phyloP scores from a whole-genome alignment of 2,888 invertebrate genomes.

The Sceliomorpha sp. region DNA sequence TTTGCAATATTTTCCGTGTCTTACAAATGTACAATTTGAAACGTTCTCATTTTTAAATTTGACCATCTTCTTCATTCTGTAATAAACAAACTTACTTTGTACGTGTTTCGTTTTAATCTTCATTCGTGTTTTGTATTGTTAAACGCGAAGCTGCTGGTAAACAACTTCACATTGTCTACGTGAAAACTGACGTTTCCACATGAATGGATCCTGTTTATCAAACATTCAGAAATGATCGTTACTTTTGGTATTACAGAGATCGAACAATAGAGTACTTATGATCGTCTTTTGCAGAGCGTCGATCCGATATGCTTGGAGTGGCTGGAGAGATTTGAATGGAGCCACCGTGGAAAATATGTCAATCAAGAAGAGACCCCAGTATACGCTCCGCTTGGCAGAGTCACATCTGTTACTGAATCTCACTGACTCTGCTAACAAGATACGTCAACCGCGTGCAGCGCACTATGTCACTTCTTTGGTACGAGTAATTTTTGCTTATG shows the following conservation, averaged over 20 bases:
- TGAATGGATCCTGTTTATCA: conserved; percentile 39
- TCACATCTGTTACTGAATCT: conserved; percentile 69
- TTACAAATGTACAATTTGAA: too few relatives aligned
- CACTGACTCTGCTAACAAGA: conserved; percentile 55
- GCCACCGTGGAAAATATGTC: conserved; percentile 76
- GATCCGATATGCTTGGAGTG: conserved; percentile 47
- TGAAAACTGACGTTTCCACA: too few relatives aligned
- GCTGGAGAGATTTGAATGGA: conserved; percentile 56
- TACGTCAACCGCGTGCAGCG: conserved; percentile 38
- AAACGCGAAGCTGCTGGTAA: background rate
- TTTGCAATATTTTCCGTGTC: too few relatives aligned
- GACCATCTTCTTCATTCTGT: too few relatives aligned
- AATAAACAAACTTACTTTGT: too few relatives aligned
- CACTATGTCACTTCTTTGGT: conserved; percentile 16
- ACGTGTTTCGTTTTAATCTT: too few relatives aligned
- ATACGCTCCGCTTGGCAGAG: conserved; percentile 67
- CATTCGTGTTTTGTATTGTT: background rate
- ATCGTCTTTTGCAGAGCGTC: conserved; percentile 49
- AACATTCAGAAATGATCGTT: conserved; percentile 33
- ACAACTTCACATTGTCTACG: too few relatives aligned
- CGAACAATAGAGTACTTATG: conserved; percentile 49
- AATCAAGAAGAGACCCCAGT: conserved; percentile 70
- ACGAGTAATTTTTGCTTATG: conserved; percentile 29
- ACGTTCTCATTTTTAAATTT: too few relatives aligned
- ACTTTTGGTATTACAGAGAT: conserved; percentile 31